A percentile compares a stretch with the other conserved stretches of the same genome.
Conservation (phyloP, 2,888 invertebrate genomes). For the Chrysotoxum bicinctum region DNA sequence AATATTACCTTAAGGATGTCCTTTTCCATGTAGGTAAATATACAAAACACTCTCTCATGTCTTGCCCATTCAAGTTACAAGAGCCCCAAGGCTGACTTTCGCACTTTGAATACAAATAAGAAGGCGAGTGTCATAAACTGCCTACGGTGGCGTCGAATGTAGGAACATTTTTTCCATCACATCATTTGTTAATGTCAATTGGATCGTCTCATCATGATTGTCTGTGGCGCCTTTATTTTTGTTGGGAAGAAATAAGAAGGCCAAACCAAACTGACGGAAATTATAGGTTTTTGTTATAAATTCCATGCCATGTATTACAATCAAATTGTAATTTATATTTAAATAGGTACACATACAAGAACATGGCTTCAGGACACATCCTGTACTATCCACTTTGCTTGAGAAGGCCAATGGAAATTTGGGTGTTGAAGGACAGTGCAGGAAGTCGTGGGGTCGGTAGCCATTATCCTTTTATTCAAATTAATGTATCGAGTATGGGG, state of each 20-base stretch:
- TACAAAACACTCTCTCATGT: background rate
- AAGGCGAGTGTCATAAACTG: constrained; percentile 17
- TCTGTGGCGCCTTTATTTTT: background rate
- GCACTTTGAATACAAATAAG: constrained; percentile 60
- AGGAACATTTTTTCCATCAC: constrained; percentile 8
- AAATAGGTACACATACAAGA: constrained; percentile 48
- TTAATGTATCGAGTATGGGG: constrained; percentile 58
- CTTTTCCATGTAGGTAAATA: background rate
- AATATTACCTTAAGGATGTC: background rate
- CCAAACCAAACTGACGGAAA: constrained; percentile 31
- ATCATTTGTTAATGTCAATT: constrained; percentile 66
- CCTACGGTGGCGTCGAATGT: constrained; percentile 6
- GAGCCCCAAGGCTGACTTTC: constrained; percentile 27
- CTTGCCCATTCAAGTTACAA: background rate
- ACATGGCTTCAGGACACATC: constrained; percentile 36
- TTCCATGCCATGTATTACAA: constrained; percentile 65
- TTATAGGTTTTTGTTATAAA: constrained; percentile 56
- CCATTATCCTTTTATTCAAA: constrained; percentile 67
- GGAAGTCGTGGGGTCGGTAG: constrained; percentile 3
- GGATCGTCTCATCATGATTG: constrained; percentile 24
- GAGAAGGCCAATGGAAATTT: background rate
- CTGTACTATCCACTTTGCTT: constrained; percentile 29
- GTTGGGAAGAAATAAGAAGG: background rate
- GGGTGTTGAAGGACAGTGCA: background rate
- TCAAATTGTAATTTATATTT: constrained; percentile 66